Percentiles rank a stretch among this genome's conserved stretches.
Evolutionary conservation across 2,797 vertebrate species (phyloP).

Genomic region (Echeneis naucrates): DNA sequence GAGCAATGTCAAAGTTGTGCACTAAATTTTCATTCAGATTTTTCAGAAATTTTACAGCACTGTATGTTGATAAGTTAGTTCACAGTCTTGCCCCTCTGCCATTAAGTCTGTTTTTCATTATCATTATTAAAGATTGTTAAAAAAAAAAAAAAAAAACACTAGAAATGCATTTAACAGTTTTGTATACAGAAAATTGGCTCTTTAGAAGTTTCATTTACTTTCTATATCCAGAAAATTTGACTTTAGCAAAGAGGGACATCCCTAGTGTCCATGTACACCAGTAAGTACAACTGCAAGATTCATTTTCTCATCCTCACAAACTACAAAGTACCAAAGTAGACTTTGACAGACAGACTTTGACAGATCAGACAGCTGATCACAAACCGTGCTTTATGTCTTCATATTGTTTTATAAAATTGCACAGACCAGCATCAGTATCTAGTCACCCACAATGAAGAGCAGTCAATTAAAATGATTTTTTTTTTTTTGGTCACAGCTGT

Average conservation of each 20-base stretch:
- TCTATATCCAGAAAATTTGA: not conserved
- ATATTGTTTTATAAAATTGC: not conserved
- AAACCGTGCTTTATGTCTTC: not conserved
- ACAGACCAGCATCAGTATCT: no score
- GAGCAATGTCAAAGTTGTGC: not conserved
- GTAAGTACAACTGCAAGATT: not conserved
- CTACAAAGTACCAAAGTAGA: not conserved
- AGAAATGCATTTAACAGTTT: not conserved
- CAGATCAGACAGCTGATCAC: not conserved
- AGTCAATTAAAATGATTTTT: not conserved
- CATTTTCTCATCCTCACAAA: not conserved
- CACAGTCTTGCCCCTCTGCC: not conserved
- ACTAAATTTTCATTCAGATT: no score
- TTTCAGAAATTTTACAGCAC: no score
- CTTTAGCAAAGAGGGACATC: not conserved
- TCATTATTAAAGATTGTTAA: not conserved
- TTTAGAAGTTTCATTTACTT: not conserved
- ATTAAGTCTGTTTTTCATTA: not conserved
- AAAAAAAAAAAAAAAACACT: not conserved
- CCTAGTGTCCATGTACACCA: not conserved
- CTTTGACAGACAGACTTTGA: no score
- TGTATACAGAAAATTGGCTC: not conserved
- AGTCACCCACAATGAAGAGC: no score
- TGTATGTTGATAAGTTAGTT: not conserved
- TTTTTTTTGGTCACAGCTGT: not conserved